Conservation (phyloP, 2,888 invertebrate species). For the Coleophora flavipennella region DNA sequence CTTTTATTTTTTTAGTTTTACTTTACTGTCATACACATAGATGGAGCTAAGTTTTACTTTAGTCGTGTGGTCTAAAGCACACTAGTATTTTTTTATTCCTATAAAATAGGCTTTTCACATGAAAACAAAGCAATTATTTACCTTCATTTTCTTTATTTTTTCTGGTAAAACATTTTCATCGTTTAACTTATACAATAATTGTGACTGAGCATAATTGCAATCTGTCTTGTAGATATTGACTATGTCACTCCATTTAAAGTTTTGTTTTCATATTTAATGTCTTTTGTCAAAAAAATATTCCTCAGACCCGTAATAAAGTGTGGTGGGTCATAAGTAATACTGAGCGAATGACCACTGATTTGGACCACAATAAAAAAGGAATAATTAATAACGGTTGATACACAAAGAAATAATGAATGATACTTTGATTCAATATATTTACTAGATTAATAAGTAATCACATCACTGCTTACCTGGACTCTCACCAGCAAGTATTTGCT, state of each 20-base stretch:
- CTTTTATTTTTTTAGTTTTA: too few species aligned
- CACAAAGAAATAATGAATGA: conserved; percentile 10
- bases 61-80: too few species aligned
- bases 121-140: background rate
- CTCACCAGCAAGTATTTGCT: background rate
- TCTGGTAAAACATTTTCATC: conserved; percentile 9
- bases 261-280: conserved; percentile 6
- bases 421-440: too few species aligned
- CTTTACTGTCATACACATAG: too few species aligned
- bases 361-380: conserved; percentile 10
- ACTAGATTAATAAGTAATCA: background rate
- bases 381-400: conserved; percentile 1
- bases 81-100: too few species aligned
- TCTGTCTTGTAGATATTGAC: conserved; percentile 14
- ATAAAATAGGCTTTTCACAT: too few species aligned
- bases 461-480: background rate
- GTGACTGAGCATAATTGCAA: conserved; percentile 8
- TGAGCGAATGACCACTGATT: conserved; percentile 3
- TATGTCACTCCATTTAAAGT: conserved; percentile 11
- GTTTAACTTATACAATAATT: conserved; percentile 9
- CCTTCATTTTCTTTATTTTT: conserved; percentile 11
- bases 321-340: conserved; percentile 11
- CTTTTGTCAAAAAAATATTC: conserved; percentile 13
- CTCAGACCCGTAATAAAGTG: conserved; percentile 13
- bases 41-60: too few species aligned